Evolutionary conservation across 2,888 invertebrate genomes (phyloP).

Genomic region (Itoplectis maculator): DNA sequence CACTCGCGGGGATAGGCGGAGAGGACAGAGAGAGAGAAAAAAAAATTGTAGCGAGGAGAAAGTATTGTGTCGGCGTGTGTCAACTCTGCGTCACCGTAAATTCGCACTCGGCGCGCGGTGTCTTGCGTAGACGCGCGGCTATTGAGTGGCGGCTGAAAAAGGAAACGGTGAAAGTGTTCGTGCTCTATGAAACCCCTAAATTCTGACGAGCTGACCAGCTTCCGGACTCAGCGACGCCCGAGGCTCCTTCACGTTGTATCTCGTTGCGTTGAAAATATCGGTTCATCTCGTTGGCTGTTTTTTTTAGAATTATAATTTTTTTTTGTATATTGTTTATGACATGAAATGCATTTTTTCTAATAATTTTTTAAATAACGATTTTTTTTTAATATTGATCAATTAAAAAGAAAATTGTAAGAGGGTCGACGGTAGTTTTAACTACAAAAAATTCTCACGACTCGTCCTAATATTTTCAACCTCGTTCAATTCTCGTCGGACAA

Average conservation of each 20-base stretch:
- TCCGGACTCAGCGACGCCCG: neutral
- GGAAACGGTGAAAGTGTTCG: conserved; percentile 36
- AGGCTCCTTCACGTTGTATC: neutral
- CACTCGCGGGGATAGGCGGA: conserved; percentile 5
- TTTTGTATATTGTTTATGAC: too few relatives aligned
- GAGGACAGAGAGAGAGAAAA: conserved; percentile 22
- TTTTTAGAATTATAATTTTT: too few relatives aligned
- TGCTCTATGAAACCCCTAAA: conserved; percentile 19
- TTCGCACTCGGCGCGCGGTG: conserved; percentile 46
- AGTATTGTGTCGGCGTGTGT: conserved; percentile 48
- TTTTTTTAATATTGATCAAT: conserved; percentile 1
- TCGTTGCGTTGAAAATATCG: neutral
- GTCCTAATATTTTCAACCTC: conserved; percentile 17
- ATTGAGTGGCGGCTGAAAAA: conserved; percentile 17
- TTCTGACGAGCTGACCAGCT: conserved; percentile 14
- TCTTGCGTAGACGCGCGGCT: conserved; percentile 29
- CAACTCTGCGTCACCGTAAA: conserved; percentile 59
- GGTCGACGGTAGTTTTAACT: conserved; percentile 11
- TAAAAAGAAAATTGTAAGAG: neutral
- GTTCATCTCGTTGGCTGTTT: neutral
- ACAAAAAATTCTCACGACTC: conserved; percentile 20
- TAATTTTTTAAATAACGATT: too few relatives aligned
- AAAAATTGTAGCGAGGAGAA: conserved; percentile 57
- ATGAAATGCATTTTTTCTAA: too few relatives aligned
- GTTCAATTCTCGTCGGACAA: conserved; percentile 44